A percentile compares a stretch with the other conserved stretches of the same genome.
Conservation (phyloP, 2,888 invertebrate genomes). For the Apeira syringaria region DNA sequence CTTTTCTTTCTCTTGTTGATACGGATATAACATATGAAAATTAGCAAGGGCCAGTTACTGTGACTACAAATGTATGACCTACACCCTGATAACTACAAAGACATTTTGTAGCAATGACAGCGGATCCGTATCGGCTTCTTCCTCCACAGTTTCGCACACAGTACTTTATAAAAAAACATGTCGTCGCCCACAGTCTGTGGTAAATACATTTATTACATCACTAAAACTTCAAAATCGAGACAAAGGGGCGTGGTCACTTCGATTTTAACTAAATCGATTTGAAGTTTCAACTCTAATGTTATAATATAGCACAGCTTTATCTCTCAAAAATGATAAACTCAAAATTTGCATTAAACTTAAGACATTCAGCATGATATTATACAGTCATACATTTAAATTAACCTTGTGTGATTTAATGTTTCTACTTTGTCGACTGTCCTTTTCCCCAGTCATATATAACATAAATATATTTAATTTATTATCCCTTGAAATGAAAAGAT, state of each 20-base stretch:
- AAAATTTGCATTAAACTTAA: no score
- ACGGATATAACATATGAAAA: conserved; percentile 67
- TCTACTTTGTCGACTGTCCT: no score
- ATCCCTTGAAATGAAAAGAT: no score
- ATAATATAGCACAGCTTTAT: no score
- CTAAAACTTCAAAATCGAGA: conserved; percentile 68
- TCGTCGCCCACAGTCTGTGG: conserved; percentile 73
- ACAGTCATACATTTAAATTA: no score
- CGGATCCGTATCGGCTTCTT: conserved; percentile 82
- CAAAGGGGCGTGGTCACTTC: conserved; percentile 53
- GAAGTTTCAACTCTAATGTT: no score
- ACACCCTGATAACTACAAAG: conserved; percentile 83
- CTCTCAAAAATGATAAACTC: no score
- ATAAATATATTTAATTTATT: no score
- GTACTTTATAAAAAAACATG: conserved; percentile 82
- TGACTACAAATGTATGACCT: conserved; percentile 79
- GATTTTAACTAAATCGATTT: conserved; percentile 36
- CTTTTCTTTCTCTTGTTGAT: conserved; percentile 71
- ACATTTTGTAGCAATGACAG: conserved; percentile 83
- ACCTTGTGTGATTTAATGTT: no score
- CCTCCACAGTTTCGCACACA: conserved; percentile 81
- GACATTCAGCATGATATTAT: no score
- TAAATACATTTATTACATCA: conserved; percentile 71
- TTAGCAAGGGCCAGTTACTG: conserved; percentile 73
- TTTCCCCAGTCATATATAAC: no score